phyloP scores from a whole-genome alignment of 2,113 vertebrate species.

The Corvus hawaiiensis region DNA sequence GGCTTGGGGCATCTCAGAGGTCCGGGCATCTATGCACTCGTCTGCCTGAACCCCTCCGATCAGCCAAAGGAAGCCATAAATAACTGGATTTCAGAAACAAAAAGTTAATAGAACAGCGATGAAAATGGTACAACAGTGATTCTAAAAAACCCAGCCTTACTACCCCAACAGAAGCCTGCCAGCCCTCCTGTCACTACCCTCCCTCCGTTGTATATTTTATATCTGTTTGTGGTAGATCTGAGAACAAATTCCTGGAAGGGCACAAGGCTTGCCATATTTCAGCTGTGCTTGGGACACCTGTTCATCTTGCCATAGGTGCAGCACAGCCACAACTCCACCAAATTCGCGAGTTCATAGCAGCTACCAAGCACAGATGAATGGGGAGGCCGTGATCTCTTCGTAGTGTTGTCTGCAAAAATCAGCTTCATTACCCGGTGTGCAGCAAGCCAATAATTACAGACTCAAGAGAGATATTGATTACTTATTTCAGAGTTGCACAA shows the following conservation, averaged over 20 bases:
- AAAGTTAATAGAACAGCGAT: not conserved
- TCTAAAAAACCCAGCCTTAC: not conserved
- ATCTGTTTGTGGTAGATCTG: not conserved
- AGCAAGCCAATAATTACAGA: not conserved
- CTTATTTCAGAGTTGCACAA: not conserved
- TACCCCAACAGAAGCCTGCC: not conserved
- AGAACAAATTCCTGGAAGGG: not conserved
- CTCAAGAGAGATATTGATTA: not conserved
- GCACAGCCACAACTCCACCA: too few species aligned
- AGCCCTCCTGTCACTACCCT: not conserved
- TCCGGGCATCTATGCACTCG: fast-evolving
- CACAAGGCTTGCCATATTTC: not conserved
- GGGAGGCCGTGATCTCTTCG: not conserved
- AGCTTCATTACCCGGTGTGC: not conserved
- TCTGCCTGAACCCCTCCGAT: too few species aligned
- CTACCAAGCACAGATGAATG: too few species aligned
- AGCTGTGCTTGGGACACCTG: fast-evolving
- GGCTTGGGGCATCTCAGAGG: not conserved
- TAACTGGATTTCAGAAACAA: not conserved
- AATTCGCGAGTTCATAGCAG: not conserved
- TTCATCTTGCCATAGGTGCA: fast-evolving
- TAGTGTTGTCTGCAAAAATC: not conserved
- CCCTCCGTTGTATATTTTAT: fast-evolving
- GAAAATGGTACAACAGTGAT: not conserved
- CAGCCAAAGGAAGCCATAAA: not conserved